Percentiles rank a stretch among this genome's conserved stretches.
These are phyloP conservation scores for Urosaurus nigricauda DNA, from an alignment of 2,797 vertebrate genomes.

Conservation along the genomic window DNA sequence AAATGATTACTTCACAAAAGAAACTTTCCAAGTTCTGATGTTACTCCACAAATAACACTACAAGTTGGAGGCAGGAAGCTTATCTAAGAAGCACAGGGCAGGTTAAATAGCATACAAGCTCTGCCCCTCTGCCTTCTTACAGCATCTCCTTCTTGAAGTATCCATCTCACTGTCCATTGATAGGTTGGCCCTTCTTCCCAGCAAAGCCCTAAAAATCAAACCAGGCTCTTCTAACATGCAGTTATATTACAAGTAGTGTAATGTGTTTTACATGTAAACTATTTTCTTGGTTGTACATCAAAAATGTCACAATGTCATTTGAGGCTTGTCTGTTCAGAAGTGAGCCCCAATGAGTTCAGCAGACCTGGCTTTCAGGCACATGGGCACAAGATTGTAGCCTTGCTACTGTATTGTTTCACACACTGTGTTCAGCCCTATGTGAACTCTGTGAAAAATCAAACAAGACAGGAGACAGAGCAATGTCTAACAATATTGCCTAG, in stretches of 20 bases:
- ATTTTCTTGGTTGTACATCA: background rate
- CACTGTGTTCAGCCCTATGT: background rate
- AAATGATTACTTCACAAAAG: background rate
- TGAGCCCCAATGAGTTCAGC: background rate
- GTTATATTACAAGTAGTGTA: too few relatives aligned
- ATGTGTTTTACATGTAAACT: background rate
- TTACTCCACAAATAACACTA: background rate
- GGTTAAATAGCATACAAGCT: background rate
- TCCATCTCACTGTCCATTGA: background rate
- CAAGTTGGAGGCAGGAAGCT: background rate
- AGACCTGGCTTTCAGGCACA: background rate
- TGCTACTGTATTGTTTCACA: background rate
- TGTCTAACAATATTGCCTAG: background rate
- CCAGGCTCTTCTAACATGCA: too few relatives aligned
- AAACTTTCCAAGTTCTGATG: background rate
- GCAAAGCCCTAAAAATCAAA: background rate
- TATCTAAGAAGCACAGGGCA: background rate
- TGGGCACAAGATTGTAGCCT: background rate
- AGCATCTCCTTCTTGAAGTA: background rate
- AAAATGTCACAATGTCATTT: background rate
- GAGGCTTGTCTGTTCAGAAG: background rate
- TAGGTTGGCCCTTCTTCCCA: background rate
- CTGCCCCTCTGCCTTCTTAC: background rate
- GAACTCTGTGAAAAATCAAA: conserved; percentile 17
- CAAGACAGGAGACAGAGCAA: background rate